phyloP scores from a whole-genome alignment of 2,113 vertebrate genomes.

The Erpornis zantholeuca region DNA sequence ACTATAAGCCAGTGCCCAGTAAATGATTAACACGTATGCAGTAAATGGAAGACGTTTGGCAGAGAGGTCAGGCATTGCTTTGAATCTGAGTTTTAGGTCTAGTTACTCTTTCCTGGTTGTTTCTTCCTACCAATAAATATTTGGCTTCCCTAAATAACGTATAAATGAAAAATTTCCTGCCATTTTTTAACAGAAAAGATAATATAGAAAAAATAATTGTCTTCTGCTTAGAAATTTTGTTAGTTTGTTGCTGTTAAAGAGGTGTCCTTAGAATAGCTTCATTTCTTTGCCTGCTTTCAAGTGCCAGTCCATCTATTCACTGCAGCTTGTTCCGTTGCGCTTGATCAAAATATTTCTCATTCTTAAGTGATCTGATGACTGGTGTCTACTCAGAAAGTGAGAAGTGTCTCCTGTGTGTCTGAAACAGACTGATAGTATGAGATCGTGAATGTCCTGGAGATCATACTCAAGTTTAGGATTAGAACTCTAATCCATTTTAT shows the following conservation, averaged over 20 bases:
- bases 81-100: not conserved
- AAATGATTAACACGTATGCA: not conserved
- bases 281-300: not conserved
- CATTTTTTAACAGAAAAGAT: not conserved
- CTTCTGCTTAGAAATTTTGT: not conserved
- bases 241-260: not conserved
- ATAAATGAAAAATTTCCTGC: not conserved
- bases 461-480: not conserved
- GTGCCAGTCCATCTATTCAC: not conserved
- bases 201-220: not conserved
- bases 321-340: not conserved
- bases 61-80: not conserved
- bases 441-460: not conserved
- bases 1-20: not conserved
- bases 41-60: not conserved
- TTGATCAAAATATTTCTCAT: not conserved
- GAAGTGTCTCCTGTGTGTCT: not conserved
- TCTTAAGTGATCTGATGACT: not conserved
- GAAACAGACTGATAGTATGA: not conserved
- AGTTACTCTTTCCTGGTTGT: not conserved
- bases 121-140: not conserved
- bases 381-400: not conserved
- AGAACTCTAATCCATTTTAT: not conserved
- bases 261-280: not conserved
- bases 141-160: not conserved